phyloP scores from a whole-genome alignment of 2,113 vertebrate genomes.

The Myanophis thanlyinensis region DNA sequence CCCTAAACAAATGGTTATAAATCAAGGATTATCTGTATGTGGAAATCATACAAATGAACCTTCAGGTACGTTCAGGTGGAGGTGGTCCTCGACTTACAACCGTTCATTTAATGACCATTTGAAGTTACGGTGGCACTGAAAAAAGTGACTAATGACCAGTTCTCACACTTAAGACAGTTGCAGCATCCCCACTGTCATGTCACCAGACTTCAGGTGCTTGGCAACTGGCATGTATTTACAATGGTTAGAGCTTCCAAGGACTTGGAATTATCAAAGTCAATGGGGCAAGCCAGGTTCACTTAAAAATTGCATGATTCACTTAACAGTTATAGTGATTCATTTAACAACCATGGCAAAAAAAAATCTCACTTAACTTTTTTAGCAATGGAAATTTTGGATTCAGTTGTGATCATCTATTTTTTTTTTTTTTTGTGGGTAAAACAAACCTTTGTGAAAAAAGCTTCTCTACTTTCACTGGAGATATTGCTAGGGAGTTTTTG shows the following conservation, averaged over 20 bases:
- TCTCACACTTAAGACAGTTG: not conserved
- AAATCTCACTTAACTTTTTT: not conserved
- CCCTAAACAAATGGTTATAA: not conserved
- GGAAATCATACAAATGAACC: not conserved
- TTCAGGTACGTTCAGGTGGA: not conserved
- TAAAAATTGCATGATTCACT: not conserved
- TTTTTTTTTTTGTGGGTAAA: not conserved
- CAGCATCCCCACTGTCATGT: not conserved
- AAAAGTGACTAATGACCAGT: not conserved
- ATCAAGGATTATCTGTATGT: not conserved
- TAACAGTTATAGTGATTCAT: not conserved
- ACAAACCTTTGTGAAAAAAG: not conserved
- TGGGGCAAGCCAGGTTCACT: not conserved
- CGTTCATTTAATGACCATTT: not conserved
- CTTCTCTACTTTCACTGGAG: not conserved
- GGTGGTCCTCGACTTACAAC: not conserved
- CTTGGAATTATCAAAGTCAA: not conserved
- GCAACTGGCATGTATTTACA: not conserved
- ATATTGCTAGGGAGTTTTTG: not conserved
- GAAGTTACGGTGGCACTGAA: not conserved
- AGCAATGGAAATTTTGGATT: not conserved
- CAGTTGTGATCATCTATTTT: not conserved
- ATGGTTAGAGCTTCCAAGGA: not conserved
- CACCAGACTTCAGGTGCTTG: not conserved
- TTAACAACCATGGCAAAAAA: not conserved